phyloP scores from a whole-genome alignment of 1,140 invertebrate genomes.

The Lineus longissimus region DNA sequence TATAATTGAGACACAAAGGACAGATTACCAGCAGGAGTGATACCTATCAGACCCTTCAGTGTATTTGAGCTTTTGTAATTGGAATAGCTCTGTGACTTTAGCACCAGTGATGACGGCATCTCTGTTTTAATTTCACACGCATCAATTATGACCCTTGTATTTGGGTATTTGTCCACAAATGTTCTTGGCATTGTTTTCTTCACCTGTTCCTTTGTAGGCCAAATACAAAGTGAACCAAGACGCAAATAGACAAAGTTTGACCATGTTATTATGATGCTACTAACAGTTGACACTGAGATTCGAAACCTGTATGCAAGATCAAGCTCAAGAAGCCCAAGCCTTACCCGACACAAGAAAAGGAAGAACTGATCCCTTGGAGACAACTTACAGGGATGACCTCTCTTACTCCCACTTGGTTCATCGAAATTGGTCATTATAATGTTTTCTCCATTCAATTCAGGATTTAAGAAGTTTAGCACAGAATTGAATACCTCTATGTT shows the following conservation, averaged over 20 bases:
- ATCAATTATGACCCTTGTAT: conserved; percentile 50
- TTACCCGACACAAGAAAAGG: conserved; percentile 12
- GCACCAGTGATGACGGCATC: conserved; percentile 27
- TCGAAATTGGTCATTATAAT: neutral
- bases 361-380: conserved; percentile 18
- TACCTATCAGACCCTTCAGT: conserved; percentile 26
- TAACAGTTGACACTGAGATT: conserved; percentile 15
- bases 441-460: conserved; percentile 1
- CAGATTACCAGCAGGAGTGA: conserved; percentile 24
- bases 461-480: conserved; percentile 2
- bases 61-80: conserved; percentile 25
- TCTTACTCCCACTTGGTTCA: neutral
- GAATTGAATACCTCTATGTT: neutral
- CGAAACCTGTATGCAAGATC: conserved; percentile 18
- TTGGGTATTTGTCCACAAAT: conserved; percentile 41
- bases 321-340: conserved; percentile 13
- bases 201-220: conserved; percentile 11
- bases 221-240: conserved; percentile 11
- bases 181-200: conserved; percentile 29
- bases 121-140: conserved; percentile 52
- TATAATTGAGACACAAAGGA: conserved; percentile 18
- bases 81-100: conserved; percentile 22
- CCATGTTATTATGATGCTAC: conserved; percentile 25
- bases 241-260: conserved; percentile 18
- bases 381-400: conserved; percentile 1